Percentiles rank a stretch among this genome's conserved stretches.
Evolutionary conservation across 2,888 invertebrate genomes (phyloP).

Genomic region (Drosophila leonis): DNA sequence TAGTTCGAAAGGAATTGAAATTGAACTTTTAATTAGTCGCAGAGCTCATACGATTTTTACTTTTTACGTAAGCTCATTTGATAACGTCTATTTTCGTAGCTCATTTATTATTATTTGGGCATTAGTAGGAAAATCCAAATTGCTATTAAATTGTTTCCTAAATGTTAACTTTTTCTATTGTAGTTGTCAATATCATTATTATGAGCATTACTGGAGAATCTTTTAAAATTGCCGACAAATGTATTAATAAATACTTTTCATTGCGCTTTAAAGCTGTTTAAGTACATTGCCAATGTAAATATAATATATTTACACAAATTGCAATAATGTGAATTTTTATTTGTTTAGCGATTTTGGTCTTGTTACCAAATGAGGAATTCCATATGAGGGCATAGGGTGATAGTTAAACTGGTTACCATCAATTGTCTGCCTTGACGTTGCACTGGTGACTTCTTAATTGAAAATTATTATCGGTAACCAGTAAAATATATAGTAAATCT

Average conservation of each 20-base stretch:
- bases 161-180: slow-evolving; percentile 11
- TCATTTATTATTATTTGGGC: slow-evolving; percentile 47
- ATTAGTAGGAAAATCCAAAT: slow-evolving; percentile 51
- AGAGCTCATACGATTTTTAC: slow-evolving; percentile 11
- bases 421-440: not conserved
- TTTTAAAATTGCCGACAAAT: slow-evolving; percentile 42
- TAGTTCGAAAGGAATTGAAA: slow-evolving; percentile 5
- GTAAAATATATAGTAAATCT: too few relatives aligned
- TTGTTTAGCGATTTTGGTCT: not conserved
- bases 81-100: slow-evolving; percentile 14
- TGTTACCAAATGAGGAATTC: not conserved
- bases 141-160: slow-evolving; percentile 50
- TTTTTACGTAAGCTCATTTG: slow-evolving; percentile 31
- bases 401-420: not conserved
- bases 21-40: slow-evolving; percentile 7
- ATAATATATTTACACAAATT: not conserved
- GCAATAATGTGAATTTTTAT: not conserved
- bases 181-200: slow-evolving; percentile 15
- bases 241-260: slow-evolving; percentile 7
- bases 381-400: too few relatives aligned
- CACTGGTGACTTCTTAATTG: too few relatives aligned
- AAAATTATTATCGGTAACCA: too few relatives aligned
- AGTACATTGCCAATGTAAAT: slow-evolving; percentile 19
- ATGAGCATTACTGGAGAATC: slow-evolving; percentile 8
- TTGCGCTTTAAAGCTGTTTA: slow-evolving; percentile 46